Percentiles rank a stretch among this genome's conserved stretches.
These are phyloP conservation scores for Camponotus pennsylvanicus DNA, from an alignment of 1,140 invertebrate genomes.

Conservation along the genomic window DNA sequence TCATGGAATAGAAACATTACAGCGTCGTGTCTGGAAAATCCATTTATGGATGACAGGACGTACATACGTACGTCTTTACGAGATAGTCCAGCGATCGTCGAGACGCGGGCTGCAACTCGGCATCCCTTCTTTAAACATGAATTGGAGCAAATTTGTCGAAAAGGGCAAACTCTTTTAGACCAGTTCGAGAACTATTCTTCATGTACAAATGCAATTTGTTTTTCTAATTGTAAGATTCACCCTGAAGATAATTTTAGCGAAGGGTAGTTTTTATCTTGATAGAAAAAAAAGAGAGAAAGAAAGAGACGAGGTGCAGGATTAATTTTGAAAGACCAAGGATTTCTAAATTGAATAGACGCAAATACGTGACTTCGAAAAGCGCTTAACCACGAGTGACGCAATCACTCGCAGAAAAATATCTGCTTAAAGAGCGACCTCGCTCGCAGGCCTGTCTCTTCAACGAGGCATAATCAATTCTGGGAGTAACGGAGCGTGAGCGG, in stretches of 20 bases:
- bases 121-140: slow-evolving; percentile 48
- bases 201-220: neutral
- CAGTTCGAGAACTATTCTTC: neutral
- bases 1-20: slow-evolving; percentile 11
- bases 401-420: slow-evolving; percentile 6
- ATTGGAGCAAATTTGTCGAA: slow-evolving; percentile 37
- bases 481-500: slow-evolving; percentile 20
- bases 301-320: neutral
- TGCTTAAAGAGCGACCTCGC: slow-evolving; percentile 2
- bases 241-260: slow-evolving; percentile 23
- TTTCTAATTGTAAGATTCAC: neutral
- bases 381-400: slow-evolving; percentile 17
- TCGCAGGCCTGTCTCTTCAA: neutral
- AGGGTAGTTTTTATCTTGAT: neutral
- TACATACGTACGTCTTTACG: slow-evolving; percentile 21
- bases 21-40: slow-evolving; percentile 30
- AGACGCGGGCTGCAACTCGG: slow-evolving; percentile 41
- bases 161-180: neutral
- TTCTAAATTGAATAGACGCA: neutral
- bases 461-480: slow-evolving; percentile 40
- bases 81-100: slow-evolving; percentile 40
- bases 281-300: slow-evolving; percentile 1
- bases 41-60: slow-evolving; percentile 15
- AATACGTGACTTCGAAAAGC: neutral
- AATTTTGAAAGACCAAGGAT: neutral